These are phyloP conservation scores for Drosophila lacertosa DNA, from an alignment of 1,140 invertebrate genomes.

Conservation along the genomic window DNA sequence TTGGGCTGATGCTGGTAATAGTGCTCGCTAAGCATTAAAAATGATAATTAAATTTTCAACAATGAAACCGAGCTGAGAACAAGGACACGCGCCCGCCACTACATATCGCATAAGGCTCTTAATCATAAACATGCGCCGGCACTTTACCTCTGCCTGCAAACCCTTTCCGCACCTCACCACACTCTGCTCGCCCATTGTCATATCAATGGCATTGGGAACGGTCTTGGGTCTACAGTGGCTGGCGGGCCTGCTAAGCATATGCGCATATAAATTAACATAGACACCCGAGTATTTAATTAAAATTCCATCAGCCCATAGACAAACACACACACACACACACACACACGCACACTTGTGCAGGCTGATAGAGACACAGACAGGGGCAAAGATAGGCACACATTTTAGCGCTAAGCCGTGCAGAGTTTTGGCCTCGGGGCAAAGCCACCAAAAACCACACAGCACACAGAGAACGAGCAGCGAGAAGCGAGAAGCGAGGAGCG, in stretches of 20 bases:
- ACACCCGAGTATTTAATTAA: constrained; percentile 82
- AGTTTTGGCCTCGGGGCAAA: constrained; percentile 55
- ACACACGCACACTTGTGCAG: constrained; percentile 13
- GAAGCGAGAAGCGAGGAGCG: too few relatives aligned
- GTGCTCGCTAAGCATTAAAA: constrained; percentile 81
- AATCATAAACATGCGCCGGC: constrained; percentile 79
- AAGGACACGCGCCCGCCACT: constrained; percentile 42
- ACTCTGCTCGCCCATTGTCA: constrained; percentile 28
- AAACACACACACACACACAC: constrained; percentile 33
- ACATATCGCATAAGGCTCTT: constrained; percentile 65
- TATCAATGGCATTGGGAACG: constrained; percentile 50
- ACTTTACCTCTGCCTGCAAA: constrained; percentile 52
- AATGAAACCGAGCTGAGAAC: constrained; percentile 68
- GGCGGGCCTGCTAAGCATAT: constrained; percentile 69
- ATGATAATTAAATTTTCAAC: constrained; percentile 83
- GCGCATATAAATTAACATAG: constrained; percentile 83
- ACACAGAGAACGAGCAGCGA: constrained; percentile 1
- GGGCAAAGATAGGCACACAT: constrained; percentile 56
- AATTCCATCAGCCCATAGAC: constrained; percentile 73
- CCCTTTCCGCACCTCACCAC: background rate
- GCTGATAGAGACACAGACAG: background rate
- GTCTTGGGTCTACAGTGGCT: background rate
- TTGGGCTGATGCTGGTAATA: constrained; percentile 53
- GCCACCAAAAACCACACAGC: constrained; percentile 74
- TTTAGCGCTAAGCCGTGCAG: constrained; percentile 65